Evolutionary conservation across 2,888 invertebrate species (phyloP), one percentile per base, ranked within the genome.

Genomic region (Psylliodes chrysocephalus): DNA sequence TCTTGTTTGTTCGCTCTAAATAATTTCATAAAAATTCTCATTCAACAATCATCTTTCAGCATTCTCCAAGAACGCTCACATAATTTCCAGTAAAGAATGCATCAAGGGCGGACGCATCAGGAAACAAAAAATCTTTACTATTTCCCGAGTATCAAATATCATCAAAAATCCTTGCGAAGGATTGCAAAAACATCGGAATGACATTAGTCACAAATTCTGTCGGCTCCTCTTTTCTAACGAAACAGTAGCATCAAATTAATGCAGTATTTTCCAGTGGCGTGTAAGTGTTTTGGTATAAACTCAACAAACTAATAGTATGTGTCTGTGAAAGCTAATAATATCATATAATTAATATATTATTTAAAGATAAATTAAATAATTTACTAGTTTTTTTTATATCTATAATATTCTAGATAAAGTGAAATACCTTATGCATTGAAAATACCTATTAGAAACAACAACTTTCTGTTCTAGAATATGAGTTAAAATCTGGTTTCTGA

Each of bases 221-320:
- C 62, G 65, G 65, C 54, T 44, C 19, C 52, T 57, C 46, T 62
- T 52, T 62, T 66, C 66, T 62, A 59, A 55, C 68, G n/a, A 69
- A 73, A 72, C 73, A 66, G 73, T 71, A 71, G 73, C 70, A 68
- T 12, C 49, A 49, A 49, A 49, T 49, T 49, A 49, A 49, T 49
- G 28, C 49, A 28, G 19, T 30, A 62, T 64, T 60, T 54, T 61
- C 28, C 65, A 63, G 57, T 54, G 42, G 40, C 25, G 40, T 53
- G n/a, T 19, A 33, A 22, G 6, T 22, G 22, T 22, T 22, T 22
- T 6, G 22, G 22, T 22, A n/a, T n/a, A n/a, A n/a, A n/a, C n/a
- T n/a, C n/a, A n/a, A n/a, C n/a, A n/a, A n/a, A n/a, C n/a, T n/a
- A n/a, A n/a, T n/a, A n/a, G n/a, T n/a, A n/a, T n/a, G n/a, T n/a